phyloP scores from a whole-genome alignment of 2,113 vertebrate species.

The Ceyx cyanopectus region DNA sequence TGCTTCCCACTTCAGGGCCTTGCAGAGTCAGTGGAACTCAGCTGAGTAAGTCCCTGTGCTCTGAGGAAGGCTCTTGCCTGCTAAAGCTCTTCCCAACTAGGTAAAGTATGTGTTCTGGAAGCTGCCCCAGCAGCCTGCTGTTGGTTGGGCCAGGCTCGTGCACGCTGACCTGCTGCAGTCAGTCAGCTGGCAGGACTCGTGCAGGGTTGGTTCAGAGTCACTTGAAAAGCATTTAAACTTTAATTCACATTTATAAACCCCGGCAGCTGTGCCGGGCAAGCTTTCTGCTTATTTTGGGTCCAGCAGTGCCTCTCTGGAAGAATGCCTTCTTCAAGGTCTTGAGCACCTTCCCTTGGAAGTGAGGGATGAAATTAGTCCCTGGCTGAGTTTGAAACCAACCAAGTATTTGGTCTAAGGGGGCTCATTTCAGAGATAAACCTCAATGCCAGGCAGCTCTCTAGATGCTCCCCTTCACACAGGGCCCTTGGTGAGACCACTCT shows the following conservation, averaged over 20 bases:
- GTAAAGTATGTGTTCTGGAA: background rate
- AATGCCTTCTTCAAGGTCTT: background rate
- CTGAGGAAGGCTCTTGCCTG: accelerated
- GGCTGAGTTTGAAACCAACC: background rate
- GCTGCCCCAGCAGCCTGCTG: background rate
- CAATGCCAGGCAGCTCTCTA: background rate
- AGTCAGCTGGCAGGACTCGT: accelerated
- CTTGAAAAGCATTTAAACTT: constrained; percentile 9
- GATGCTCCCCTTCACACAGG: background rate
- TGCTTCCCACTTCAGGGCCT: background rate
- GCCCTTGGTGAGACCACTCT: background rate
- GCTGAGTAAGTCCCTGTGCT: background rate
- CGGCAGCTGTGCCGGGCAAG: background rate
- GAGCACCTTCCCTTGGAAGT: constrained; percentile 6
- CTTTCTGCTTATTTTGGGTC: constrained; percentile 8
- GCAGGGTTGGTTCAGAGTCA: background rate
- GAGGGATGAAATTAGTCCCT: background rate
- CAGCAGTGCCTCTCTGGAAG: background rate
- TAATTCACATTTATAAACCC: background rate
- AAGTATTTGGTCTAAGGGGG: constrained; percentile 17
- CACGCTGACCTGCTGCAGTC: background rate
- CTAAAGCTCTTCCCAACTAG: constrained; percentile 20
- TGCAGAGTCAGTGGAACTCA: background rate
- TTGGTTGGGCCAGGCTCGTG: accelerated
- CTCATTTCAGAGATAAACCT: background rate